Conservation (phyloP, 1,140 invertebrate genomes). For the Linepithema humile region DNA sequence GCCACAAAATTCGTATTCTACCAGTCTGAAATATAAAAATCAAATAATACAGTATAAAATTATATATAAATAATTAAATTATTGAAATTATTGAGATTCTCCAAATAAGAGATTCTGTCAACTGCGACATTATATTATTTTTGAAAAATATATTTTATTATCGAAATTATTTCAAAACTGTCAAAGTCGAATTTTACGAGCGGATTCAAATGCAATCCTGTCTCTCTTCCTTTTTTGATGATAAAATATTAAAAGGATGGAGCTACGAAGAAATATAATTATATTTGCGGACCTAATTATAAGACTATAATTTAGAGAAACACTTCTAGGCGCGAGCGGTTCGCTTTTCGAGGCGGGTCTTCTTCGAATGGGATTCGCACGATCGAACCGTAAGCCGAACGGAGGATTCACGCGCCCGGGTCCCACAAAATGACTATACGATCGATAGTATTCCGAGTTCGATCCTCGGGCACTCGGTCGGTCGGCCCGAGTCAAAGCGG, state of each 20-base stretch:
- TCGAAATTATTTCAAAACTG: neutral
- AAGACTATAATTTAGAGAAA: neutral
- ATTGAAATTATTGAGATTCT: too few species aligned
- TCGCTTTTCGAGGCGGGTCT: neutral
- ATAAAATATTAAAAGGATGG: neutral
- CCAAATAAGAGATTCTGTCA: too few species aligned
- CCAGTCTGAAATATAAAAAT: too few species aligned
- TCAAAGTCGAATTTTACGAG: neutral
- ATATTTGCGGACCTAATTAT: conserved; percentile 3
- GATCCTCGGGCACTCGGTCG: conserved; percentile 70
- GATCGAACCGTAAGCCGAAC: too few species aligned
- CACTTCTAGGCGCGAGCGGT: neutral
- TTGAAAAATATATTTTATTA: too few species aligned
- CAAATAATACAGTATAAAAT: too few species aligned
- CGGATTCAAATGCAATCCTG: neutral
- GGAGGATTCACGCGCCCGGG: too few species aligned
- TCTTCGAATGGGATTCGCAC: neutral
- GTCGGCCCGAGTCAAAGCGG: conserved; percentile 75
- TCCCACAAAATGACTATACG: conserved; percentile 73
- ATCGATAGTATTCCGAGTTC: conserved; percentile 78
- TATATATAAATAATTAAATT: too few species aligned
- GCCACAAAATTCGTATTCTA: too few species aligned
- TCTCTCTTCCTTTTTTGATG: neutral
- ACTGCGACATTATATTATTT: too few species aligned
- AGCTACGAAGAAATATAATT: neutral